Base-by-base conservation (phyloP, 53 echinoderm and acorn worm species). In the Mesocentrotus franciscanus region DNA sequence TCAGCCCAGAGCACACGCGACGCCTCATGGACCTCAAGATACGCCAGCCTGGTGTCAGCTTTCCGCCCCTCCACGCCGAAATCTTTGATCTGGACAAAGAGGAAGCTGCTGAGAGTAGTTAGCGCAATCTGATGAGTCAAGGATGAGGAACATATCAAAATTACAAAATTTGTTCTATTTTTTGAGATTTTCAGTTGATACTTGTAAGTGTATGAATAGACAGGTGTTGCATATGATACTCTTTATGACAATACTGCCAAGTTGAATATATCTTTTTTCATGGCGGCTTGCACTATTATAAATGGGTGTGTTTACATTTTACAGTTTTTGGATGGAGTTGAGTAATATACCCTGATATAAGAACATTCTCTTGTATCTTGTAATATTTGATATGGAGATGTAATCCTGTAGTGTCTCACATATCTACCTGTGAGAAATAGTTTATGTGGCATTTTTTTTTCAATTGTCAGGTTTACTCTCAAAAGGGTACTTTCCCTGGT, bases 1-100 rank as follows among this genome's bases (percentile, higher is more conserved):
- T 99, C 90, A 97, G 97, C 72, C 99, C 99, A 2, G 99, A 99
- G 92, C 99, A 99, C 96, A 99, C 98, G 29, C 95, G 97, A 18
- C 90, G 99, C 26, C 93, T 99, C 26, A 99, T 99, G 99, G 99
- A 99, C 92, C 96, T 99, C 61, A 98, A 99, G 95, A 97, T 99
- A 33, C 97, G 96, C 55, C 96, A 96, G 5, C 98, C 99, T 0
- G 97, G 95, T 22, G 96, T 99, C 70, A 95, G 97, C 94, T 97
- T 99, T 76, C 97, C 99, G n/a, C 96, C 97, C 26, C 94, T 99
- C 49, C 99, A 99, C 59, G 98, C 99, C 1, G 99, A 99, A 94
- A 98, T 99, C 70, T 99, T 99, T 91, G 97, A 99, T 90, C 97
- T 99, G 27, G 97, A 97, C 89, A 66, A 92, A 68, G 95, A 94